Evolutionary conservation across 2,113 vertebrate species (phyloP), one percentile per base, ranked within the genome.

Genomic region (Ophthalmolycus amberensis): DNA sequence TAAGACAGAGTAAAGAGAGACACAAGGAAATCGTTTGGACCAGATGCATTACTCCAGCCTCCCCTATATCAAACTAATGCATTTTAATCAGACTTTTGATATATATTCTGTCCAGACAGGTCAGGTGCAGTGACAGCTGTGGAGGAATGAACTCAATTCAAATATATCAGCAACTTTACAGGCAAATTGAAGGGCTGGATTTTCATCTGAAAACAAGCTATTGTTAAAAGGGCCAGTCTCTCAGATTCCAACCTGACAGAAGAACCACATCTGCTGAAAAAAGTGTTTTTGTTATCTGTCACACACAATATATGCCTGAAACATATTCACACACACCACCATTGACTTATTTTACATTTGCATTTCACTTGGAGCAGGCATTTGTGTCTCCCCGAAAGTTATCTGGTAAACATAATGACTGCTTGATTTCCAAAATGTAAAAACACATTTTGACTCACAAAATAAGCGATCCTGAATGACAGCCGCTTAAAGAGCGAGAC

Each of bases 391-490:
- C 59, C 60, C 62, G 46, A 60, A 60, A 89, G 85, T 83, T 40
- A 78, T 75, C 68, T 62, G 27, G 68, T 90, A 82, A 92, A 85
- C 65, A 85, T 73, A 78, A 56, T 77, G 72, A 76, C 71, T 77
- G 79, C 56, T 65, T 89, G 82, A 90, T 89, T 87, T 85, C 44
- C 79, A 77, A 82, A 88, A 89, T 83, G 29, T 72, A 32, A 71
- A 88, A 77, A 76, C 48, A 72, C 62, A 70, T 83, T 89, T 91
- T 71, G 86, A 44, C 72, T 83, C 42, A 60, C 34, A 75, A 74
- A 74, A 89, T 76, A 86, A 85, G 71, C 68, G 72, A 59, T 71
- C 46, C 63, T 80, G 59, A 90, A 56, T 83, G 79, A 88, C 81
- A 85, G 86, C 34, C 64, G 18, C 81, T 90, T 90, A 76, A 86